Evolutionary conservation across 2,113 vertebrate genomes (phyloP).

Genomic region (Herpailurus yagouaroundi): DNA sequence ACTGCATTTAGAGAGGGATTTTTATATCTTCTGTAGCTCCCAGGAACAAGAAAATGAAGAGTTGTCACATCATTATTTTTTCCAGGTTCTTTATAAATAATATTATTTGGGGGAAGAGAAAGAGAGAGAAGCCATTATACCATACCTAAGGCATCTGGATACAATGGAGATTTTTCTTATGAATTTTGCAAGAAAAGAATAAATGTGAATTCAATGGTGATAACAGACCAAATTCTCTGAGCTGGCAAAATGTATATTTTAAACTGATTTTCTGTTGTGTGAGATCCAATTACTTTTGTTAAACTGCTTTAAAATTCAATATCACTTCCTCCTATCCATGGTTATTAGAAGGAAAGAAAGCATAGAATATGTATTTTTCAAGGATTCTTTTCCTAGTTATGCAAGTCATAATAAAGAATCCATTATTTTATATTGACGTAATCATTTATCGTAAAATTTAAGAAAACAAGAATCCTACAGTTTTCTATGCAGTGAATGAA

Average conservation of each 20-base stretch:
- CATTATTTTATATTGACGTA: not conserved
- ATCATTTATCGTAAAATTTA: conserved; percentile 16
- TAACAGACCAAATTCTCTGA: not conserved
- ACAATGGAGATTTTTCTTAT: conserved; percentile 10
- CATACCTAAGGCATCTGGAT: not conserved
- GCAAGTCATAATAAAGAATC: conserved; percentile 10
- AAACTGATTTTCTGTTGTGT: conserved; percentile 63
- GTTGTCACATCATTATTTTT: not conserved
- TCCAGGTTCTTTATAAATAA: conserved; percentile 20
- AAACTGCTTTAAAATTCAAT: conserved; percentile 63
- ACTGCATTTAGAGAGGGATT: not conserved
- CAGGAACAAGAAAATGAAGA: not conserved
- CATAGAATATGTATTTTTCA: not conserved
- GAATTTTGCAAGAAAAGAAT: conserved; percentile 24
- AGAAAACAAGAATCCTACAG: not conserved
- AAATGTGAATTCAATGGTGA: conserved; percentile 32
- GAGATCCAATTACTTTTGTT: conserved; percentile 61
- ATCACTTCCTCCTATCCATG: conserved; percentile 18
- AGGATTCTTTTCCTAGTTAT: conserved; percentile 25
- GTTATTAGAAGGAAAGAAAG: conserved; percentile 29
- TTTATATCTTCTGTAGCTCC: not conserved
- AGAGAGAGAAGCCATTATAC: not conserved
- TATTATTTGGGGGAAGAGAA: not conserved
- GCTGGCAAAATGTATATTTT: conserved; percentile 63
- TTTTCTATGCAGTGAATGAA: not conserved